Percentiles rank a stretch among this genome's conserved stretches.
Evolutionary conservation across 2,113 vertebrate species (phyloP).

Genomic region (Oceanodroma tethys): DNA sequence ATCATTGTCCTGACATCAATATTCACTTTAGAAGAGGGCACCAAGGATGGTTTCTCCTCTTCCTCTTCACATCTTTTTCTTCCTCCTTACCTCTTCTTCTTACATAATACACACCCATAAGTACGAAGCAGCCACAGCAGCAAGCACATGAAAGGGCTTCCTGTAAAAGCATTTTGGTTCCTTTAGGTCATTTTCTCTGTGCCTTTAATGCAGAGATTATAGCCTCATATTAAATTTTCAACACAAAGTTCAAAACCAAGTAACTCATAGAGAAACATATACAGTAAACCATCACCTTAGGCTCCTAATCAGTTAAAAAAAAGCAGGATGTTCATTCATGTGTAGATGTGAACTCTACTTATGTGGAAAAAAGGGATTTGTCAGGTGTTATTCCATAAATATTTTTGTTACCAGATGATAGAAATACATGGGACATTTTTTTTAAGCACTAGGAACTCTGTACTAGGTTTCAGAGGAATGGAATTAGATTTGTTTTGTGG

Average conservation of each 20-base stretch:
- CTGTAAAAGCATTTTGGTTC: constrained; percentile 1
- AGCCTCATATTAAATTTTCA: constrained; percentile 4
- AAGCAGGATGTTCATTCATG: neutral
- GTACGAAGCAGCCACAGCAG: neutral
- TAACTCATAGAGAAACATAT: neutral
- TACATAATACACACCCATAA: neutral
- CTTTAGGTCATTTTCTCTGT: constrained; percentile 27
- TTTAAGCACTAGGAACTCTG: neutral
- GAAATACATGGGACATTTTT: neutral
- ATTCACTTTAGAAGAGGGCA: neutral
- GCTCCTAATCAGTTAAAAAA: neutral
- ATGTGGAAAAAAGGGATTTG: neutral
- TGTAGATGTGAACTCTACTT: neutral
- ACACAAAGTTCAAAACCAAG: neutral
- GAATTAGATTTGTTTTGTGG: neutral
- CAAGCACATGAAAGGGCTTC: neutral
- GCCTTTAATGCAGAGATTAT: constrained; percentile 3
- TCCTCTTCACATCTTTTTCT: neutral
- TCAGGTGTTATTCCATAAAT: neutral
- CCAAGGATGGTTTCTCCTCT: neutral
- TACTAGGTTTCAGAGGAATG: neutral
- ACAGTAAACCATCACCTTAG: neutral
- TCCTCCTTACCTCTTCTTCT: neutral
- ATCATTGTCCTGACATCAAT: neutral
- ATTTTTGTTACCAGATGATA: neutral